These are phyloP conservation scores for Camponotus floridanus DNA, from an alignment of 1,140 invertebrate genomes.

Conservation along the genomic window DNA sequence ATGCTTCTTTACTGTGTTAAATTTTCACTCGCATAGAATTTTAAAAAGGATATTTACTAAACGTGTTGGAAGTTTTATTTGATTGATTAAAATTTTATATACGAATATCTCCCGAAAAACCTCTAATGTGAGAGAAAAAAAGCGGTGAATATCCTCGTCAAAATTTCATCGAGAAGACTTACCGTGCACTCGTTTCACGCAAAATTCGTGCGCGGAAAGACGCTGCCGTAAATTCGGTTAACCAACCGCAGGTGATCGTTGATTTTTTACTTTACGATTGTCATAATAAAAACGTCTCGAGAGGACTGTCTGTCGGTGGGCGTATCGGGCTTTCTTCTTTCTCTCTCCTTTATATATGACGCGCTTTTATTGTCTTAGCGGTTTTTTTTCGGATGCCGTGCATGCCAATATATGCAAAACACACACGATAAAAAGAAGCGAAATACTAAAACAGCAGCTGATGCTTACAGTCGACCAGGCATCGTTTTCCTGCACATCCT, in stretches of 20 bases:
- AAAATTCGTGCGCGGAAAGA: slow-evolving; percentile 9
- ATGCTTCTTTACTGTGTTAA: not conserved
- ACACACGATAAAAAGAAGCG: slow-evolving; percentile 31
- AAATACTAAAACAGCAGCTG: slow-evolving; percentile 37
- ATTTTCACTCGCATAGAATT: not conserved
- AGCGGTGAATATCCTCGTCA: not conserved
- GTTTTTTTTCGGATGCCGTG: slow-evolving; percentile 37
- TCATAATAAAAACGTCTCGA: slow-evolving; percentile 69
- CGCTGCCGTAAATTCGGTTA: slow-evolving; percentile 64
- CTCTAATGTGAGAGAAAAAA: slow-evolving; percentile 12
- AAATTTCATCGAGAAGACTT: slow-evolving; percentile 18
- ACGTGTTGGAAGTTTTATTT: not conserved
- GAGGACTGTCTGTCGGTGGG: slow-evolving; percentile 34
- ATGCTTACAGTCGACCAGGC: slow-evolving; percentile 27
- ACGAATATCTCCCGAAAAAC: not conserved
- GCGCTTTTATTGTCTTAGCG: slow-evolving; percentile 47
- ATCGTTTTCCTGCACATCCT: not conserved
- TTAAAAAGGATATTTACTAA: slow-evolving; percentile 25
- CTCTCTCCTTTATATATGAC: not conserved
- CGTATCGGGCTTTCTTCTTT: not conserved
- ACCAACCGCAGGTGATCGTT: slow-evolving; percentile 62
- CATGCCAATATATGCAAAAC: slow-evolving; percentile 34
- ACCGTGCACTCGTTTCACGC: not conserved
- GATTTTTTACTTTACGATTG: slow-evolving; percentile 70
- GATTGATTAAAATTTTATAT: slow-evolving; percentile 19